phyloP scores from a whole-genome alignment of 2,113 vertebrate genomes.

The human region DNA sequence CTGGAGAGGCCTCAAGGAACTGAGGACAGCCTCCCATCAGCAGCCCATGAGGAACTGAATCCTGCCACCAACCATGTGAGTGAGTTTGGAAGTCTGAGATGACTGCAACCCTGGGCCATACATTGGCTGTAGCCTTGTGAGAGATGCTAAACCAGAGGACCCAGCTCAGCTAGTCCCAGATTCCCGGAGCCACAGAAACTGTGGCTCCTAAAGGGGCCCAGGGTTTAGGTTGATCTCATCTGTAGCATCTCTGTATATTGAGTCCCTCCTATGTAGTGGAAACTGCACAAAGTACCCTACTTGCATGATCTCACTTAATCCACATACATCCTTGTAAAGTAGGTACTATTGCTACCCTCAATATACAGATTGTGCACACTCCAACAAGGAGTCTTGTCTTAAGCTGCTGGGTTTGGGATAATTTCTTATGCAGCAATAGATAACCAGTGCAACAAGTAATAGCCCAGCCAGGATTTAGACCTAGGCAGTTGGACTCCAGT shows the following conservation, averaged over 20 bases:
- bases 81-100: background rate
- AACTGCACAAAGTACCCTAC: background rate
- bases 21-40: background rate
- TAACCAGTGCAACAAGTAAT: too few species aligned
- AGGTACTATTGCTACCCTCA: background rate
- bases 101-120: background rate
- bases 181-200: background rate
- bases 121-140: background rate
- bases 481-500: fast-evolving
- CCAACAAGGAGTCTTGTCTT: background rate
- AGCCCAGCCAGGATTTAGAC: background rate
- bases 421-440: background rate
- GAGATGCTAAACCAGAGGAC: background rate
- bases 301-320: background rate
- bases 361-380: background rate
- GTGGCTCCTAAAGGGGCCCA: background rate
- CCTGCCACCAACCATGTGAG: background rate
- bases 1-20: background rate
- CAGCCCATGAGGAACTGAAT: background rate
- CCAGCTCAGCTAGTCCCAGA: background rate
- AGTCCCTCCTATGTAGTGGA: background rate
- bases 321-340: background rate
- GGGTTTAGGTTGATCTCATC: background rate
- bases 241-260: background rate
- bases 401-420: background rate